phyloP scores from a whole-genome alignment of 2,113 vertebrate species.

The Oreochromis niloticus region DNA sequence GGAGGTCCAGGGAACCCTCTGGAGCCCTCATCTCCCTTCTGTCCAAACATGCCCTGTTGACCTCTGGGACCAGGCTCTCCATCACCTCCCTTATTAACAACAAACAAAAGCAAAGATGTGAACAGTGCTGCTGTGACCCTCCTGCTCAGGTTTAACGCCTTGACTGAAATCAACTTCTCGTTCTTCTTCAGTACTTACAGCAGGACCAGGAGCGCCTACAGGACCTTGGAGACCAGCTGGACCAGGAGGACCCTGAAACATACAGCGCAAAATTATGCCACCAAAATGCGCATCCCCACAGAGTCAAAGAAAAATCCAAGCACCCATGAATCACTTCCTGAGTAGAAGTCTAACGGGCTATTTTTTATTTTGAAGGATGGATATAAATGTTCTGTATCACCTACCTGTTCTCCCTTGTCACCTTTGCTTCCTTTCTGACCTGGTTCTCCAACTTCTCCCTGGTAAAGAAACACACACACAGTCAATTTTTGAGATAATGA shows the following conservation, averaged over 20 bases:
- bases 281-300: neutral
- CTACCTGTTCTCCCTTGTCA: constrained; percentile 94
- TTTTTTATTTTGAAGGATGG: neutral
- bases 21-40: constrained; percentile 95
- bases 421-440: constrained; percentile 97
- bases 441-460: constrained; percentile 96
- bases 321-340: neutral
- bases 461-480: constrained; percentile 45
- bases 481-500: neutral
- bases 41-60: constrained; percentile 98
- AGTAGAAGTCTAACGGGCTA: neutral
- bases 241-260: constrained; percentile 86
- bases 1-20: constrained; percentile 95
- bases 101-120: neutral
- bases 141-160: neutral
- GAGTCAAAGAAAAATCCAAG: neutral
- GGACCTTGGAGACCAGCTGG: constrained; percentile 93
- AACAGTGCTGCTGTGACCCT: neutral
- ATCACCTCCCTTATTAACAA: constrained; percentile 82
- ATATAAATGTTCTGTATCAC: neutral
- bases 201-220: constrained; percentile 90
- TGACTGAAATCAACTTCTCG: neutral
- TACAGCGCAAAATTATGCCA: neutral
- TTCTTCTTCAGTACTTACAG: constrained; percentile 76
- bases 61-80: constrained; percentile 94